Percentiles rank a stretch among this genome's conserved stretches.
These are phyloP conservation scores for Macroteleia sp. DNA, from an alignment of 2,888 invertebrate species.

Conservation along the genomic window DNA sequence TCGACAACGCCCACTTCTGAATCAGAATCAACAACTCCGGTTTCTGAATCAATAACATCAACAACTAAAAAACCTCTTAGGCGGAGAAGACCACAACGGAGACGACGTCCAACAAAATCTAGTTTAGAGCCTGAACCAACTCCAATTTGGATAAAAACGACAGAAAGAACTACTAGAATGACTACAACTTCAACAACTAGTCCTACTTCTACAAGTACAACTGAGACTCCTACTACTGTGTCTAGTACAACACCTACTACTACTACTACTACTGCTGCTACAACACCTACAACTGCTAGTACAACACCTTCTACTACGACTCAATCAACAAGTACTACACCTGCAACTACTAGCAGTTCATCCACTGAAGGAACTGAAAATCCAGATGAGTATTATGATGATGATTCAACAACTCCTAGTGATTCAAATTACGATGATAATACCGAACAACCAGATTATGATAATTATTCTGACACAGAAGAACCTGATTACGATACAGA, in stretches of 20 bases:
- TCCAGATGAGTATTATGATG: slow-evolving; percentile 37
- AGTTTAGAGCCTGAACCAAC: slow-evolving; percentile 25
- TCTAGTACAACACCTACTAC: slow-evolving; percentile 3
- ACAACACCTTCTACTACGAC: slow-evolving; percentile 12
- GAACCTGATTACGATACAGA: slow-evolving; percentile 58
- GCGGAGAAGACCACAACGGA: slow-evolving; percentile 34
- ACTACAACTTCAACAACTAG: slow-evolving; percentile 2
- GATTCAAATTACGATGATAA: slow-evolving; percentile 40
- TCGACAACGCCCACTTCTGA: no score
- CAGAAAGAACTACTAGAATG: slow-evolving; percentile 44
- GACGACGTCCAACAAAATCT: slow-evolving; percentile 30
- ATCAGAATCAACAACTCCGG: slow-evolving; percentile 9
- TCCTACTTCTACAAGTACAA: slow-evolving; percentile 7
- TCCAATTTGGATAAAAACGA: slow-evolving; percentile 62
- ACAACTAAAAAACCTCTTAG: slow-evolving; percentile 9
- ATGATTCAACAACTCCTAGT: slow-evolving; percentile 26
- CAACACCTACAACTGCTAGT: slow-evolving; percentile 7
- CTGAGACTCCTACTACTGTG: slow-evolving; percentile 7
- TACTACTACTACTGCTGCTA: neutral
- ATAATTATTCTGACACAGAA: slow-evolving; percentile 35
- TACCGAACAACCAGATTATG: slow-evolving; percentile 38
- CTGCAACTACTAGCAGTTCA: no score
- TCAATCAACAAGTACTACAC: neutral
- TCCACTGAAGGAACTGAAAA: slow-evolving; percentile 25
- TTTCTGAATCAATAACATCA: slow-evolving; percentile 9